These are phyloP conservation scores for Podotricha telesiphe DNA, from an alignment of 2,888 invertebrate genomes.

Conservation along the genomic window DNA sequence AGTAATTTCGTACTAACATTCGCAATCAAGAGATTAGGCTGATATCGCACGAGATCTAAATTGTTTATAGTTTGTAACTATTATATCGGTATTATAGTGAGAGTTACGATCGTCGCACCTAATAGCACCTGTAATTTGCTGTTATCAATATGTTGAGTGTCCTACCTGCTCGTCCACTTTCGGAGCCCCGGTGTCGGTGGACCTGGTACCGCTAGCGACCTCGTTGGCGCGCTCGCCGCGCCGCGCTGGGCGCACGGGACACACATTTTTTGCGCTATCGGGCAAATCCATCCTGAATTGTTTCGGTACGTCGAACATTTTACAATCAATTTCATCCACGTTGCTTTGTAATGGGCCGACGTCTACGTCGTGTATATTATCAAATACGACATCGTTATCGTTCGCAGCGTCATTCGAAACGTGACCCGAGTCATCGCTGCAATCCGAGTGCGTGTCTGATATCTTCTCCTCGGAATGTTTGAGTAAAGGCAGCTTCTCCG, in stretches of 20 bases:
- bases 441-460: conserved; percentile 86
- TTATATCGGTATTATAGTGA: conserved; percentile 25
- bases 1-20: conserved; percentile 6
- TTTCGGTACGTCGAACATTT: conserved; percentile 67
- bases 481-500: conserved; percentile 65
- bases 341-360: conserved; percentile 55
- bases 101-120: conserved; percentile 10
- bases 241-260: conserved; percentile 77
- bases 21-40: conserved; percentile 17
- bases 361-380: conserved; percentile 65
- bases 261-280: conserved; percentile 70
- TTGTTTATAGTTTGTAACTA: conserved; percentile 23
- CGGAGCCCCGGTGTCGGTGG: conserved; percentile 68
- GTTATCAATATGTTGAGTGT: conserved; percentile 79
- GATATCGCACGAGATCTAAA: conserved; percentile 23
- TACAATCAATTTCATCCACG: conserved; percentile 72
- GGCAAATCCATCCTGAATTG: conserved; percentile 71
- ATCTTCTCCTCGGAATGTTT: conserved; percentile 78
- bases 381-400: conserved; percentile 83
- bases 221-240: conserved; percentile 76
- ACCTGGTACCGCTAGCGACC: conserved; percentile 82
- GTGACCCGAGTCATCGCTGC: conserved; percentile 92
- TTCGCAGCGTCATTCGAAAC: conserved; percentile 92
- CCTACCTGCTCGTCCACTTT: conserved; percentile 83
- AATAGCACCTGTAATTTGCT: conserved; percentile 67